Base-by-base conservation (phyloP, 2,888 invertebrate genomes). In the Tricholauxania praeusta region DNA sequence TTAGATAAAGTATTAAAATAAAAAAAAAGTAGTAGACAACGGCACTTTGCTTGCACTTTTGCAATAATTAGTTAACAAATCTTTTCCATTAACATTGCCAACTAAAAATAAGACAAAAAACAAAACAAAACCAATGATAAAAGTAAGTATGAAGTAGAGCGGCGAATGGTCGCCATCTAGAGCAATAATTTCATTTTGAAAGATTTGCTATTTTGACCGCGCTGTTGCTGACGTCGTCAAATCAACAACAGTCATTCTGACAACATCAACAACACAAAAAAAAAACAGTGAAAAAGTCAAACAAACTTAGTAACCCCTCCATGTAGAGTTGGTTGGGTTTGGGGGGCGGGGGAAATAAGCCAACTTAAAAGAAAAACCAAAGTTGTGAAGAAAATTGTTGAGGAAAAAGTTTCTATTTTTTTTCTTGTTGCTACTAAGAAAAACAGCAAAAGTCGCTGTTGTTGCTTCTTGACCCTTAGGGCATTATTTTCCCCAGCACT, bases 131-230 rank as follows among this genome's bases (percentile, higher is more conserved):
- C n/a, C 39, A 10, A 4, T n/a, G 17, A 39, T 14, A 12, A 14
- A 55, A 17, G 12, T n/a, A 55, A 48, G 57, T 39, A 5, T 15
- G 17, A n/a, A 67, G 19, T n/a, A 55, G 53, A 47, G 57, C 14
- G 28, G 47, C 17, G 59, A 68, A 14, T 10, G 49, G 22, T 14
- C 47, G 17, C 57, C 49, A 49, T 68, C 22, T 7, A 22, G 57
- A 19, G 68, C 48, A 57, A 59, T 68, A 59, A 68, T 68, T 68
- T 47, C 22, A 68, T 59, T 68, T 15, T 59, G 14, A 22, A 68
- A 59, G 19, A 47, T 47, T 57, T 28, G n/a, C 52, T 48, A 14
- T 59, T 68, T 57, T 57, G 59, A 55, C 55, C 57, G 19, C 57
- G 19, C 19, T 15, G 64, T 15, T 14, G 12, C 49, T 63, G 19